Base-by-base conservation (phyloP, 2,888 invertebrate species). In the Himalopsyche tibetana region DNA sequence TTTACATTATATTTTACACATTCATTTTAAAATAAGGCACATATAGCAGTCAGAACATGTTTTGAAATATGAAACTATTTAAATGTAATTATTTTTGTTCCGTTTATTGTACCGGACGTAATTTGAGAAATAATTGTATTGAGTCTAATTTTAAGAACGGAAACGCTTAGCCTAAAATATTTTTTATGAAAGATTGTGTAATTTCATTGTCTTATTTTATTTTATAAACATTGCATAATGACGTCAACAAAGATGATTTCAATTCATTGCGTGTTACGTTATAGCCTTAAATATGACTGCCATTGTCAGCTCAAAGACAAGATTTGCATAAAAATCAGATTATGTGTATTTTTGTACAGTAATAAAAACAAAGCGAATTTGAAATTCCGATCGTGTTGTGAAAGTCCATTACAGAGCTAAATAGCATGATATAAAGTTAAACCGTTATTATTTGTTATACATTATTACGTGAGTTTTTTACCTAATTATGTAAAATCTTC, bases 281-380 rank as follows among this genome's bases (percentile, higher is more conserved):
- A 63, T 28, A 63, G 19, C 63, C 19, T 63, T 19, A 63, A 63
- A 63, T 63, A 63, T 63, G 63, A 63, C 5, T 63, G 63, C 11
- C 63, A 63, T 63, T 63, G 63, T 19, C 63, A 63, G 28, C 19
- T 56, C 56, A 56, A 56, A 17, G 4, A 19, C 63, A 63, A 63
- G 63, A 63, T 63, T 63, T 63, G 63, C 4, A 63, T 63, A 28
- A 63, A 28, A 63, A 63, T 63, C 63, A n/a, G 63, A 63, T 63
- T 63, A 63, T 15, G 9, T 63, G 63, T 63, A 9, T 63, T 63
- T 63, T 63, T 63, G 63, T 63, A 63, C 9, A 19, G 63, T 63
- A 63, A 63, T 63, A 63, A 63, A 63, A 63, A 19, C 19, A 63
- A 63, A 63, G 63, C 6, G 11, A 19, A 63, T 63, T 63, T 63